Base-by-base conservation (phyloP, 2,888 invertebrate species). In the Dryococelus australis region DNA sequence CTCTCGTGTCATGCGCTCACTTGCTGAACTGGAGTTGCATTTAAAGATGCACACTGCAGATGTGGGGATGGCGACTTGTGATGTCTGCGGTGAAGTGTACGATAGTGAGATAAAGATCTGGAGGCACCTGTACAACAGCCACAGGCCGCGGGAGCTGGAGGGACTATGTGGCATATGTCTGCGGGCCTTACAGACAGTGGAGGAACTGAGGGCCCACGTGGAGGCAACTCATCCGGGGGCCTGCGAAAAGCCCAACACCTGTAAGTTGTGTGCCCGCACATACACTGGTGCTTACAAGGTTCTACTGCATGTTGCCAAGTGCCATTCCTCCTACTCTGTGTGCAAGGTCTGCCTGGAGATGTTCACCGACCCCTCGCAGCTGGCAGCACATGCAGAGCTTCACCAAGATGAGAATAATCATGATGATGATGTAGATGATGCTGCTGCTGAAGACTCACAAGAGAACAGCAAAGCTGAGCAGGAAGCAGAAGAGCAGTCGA, bases 221-320 rank as follows among this genome's bases (percentile, higher is more conserved):
- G 92, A 93, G 86, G 91, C 93, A 85, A 92, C 92, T 0, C 95
- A 95, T 89, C 92, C 92, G 28, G 92, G 92, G 84, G 92, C 93
- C 13, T 89, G 94, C 4, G 91, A 92, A 12, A 93, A 93, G 85
- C 92, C 93, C 0, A 94, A 94, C 43, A 94, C 94, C 0, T 95
- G 94, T 89, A 93, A 94, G 43, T 93, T 95, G 0, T 95, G 95
- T 89, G 95, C 94, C 0, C 94, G 94, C 90, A 94, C 94, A 88
- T 94, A 94, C 89, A 94, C 94, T 0, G 94, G 94, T 0, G 94
- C 94, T 88, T 94, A 94, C 93, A 94, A 94, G 89, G 94, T 94
- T 0, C 93, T 93, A 88, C 94, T 94, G 90, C 95, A 95, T 89
- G 92, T 94, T 80, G 94, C 94, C 88, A 94, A 94, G 89, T 94